phyloP scores from a whole-genome alignment of 2,888 invertebrate species.

The Microplitis deprimator region DNA sequence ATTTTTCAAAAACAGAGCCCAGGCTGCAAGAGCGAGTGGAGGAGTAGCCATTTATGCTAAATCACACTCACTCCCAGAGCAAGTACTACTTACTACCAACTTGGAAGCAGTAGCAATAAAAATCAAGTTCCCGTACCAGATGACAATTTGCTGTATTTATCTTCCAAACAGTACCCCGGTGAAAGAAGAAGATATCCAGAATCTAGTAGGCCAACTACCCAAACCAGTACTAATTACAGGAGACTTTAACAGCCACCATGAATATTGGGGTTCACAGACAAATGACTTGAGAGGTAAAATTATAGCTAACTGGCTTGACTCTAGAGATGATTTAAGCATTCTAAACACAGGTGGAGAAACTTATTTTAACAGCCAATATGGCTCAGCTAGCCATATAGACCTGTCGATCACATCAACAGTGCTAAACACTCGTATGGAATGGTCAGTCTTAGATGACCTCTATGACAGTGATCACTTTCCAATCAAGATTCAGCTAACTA shows the following conservation, averaged over 20 bases:
- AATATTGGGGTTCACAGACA: conserved; percentile 42
- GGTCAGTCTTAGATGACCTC: conserved; percentile 20
- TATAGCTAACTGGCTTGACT: conserved; percentile 43
- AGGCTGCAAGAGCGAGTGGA: not conserved
- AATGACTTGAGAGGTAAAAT: conserved; percentile 47
- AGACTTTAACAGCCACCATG: conserved; percentile 51
- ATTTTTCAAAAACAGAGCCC: not conserved
- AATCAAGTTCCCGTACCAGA: conserved; percentile 19
- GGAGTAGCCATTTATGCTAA: not conserved
- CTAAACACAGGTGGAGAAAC: conserved; percentile 45
- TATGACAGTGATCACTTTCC: conserved; percentile 50
- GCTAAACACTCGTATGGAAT: conserved; percentile 38
- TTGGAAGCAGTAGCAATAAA: conserved; percentile 37
- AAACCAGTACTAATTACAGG: conserved; percentile 51
- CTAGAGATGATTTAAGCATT: conserved; percentile 33
- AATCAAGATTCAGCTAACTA: conserved; percentile 34
- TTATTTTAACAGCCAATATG: conserved; percentile 45
- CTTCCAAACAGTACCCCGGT: conserved; percentile 22
- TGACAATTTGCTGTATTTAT: conserved; percentile 44
- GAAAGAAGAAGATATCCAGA: conserved; percentile 23
- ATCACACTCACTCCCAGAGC: not conserved
- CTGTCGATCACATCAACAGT: conserved; percentile 37
- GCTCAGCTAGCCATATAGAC: conserved; percentile 46
- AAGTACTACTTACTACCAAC: not conserved
- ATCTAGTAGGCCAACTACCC: conserved; percentile 48